A percentile compares a stretch with the other conserved stretches of the same genome.
These are phyloP conservation scores for Leptatherina wallacei DNA, from an alignment of 2,797 vertebrate genomes.

Conservation along the genomic window DNA sequence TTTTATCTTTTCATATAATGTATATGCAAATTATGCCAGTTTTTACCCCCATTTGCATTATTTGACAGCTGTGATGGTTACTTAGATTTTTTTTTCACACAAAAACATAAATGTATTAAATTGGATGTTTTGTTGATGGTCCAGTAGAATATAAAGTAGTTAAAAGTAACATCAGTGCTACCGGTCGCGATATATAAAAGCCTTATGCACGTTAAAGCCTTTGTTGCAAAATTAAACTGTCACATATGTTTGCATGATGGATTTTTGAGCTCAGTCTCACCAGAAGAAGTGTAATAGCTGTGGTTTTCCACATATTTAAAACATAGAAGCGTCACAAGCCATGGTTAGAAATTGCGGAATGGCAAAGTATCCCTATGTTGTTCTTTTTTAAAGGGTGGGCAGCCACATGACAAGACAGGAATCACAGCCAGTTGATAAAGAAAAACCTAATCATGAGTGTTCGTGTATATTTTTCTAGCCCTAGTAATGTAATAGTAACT, in stretches of 20 bases:
- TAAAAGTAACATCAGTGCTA: background rate
- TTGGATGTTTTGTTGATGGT: background rate
- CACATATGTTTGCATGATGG: background rate
- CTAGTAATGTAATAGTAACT: background rate
- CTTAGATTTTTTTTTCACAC: background rate
- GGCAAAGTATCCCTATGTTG: background rate
- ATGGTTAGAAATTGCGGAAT: background rate
- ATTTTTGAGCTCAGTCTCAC: background rate
- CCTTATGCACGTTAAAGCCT: too few species aligned
- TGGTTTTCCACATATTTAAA: background rate
- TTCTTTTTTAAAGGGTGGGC: background rate
- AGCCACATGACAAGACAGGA: background rate
- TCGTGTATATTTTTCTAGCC: background rate
- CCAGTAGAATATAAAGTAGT: background rate
- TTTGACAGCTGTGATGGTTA: background rate
- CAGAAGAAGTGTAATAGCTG: background rate
- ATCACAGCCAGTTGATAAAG: background rate
- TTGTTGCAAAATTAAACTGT: background rate
- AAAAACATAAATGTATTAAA: background rate
- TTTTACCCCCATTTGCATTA: background rate
- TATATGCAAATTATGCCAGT: background rate
- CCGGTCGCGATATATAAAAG: too few species aligned
- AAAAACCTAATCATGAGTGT: too few species aligned
- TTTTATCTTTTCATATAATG: background rate
- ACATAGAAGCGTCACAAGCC: background rate